Evolutionary conservation across 2,113 vertebrate genomes (phyloP), one percentile per base, ranked within the genome.

Genomic region (Lota lota): DNA sequence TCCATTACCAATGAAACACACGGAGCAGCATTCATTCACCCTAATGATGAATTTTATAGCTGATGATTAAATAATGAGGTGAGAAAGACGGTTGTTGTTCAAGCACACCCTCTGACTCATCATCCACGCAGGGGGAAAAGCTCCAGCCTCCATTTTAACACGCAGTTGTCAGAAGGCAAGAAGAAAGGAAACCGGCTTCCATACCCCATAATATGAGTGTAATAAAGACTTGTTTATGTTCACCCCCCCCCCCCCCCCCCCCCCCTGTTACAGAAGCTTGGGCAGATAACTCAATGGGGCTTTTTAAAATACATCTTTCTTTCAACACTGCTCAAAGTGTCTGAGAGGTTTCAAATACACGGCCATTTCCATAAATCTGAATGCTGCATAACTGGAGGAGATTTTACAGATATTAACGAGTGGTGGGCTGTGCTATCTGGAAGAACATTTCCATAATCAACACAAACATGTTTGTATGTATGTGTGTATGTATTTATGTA

Each of bases 71-170:
- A 78, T 57, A 66, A 74, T 67, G 71, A 79, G 61, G 62, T 77
- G 82, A 60, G 79, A 72, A 77, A 75, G 78, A 85, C 76, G 77
- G 74, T 75, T 83, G 79, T 90, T 33, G 28, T 83, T 84, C 77
- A 81, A 73, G 75, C 80, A 76, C 79, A 81, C 65, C 64, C 78
- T 85, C 83, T 90, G 84, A 90, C 80, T 86, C 86, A 88, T 87
- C 85, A 85, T 86, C 83, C 78, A 33, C 28, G 78, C 67, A 64
- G 74, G 72, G 76, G 77, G 81, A 83, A 86, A 75, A 80, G 80
- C 80, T 81, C 77, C 77, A 72, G 68, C 80, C 83, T 82, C 81
- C 85, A 88, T 87, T 87, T 88, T 82, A 72, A 65, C 75, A 73
- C 81, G 77, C 75, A 68, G 77, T 28, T 1, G 16, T 72, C 68